phyloP scores from a whole-genome alignment of 2,888 invertebrate species.

The Torymus tubicola region DNA sequence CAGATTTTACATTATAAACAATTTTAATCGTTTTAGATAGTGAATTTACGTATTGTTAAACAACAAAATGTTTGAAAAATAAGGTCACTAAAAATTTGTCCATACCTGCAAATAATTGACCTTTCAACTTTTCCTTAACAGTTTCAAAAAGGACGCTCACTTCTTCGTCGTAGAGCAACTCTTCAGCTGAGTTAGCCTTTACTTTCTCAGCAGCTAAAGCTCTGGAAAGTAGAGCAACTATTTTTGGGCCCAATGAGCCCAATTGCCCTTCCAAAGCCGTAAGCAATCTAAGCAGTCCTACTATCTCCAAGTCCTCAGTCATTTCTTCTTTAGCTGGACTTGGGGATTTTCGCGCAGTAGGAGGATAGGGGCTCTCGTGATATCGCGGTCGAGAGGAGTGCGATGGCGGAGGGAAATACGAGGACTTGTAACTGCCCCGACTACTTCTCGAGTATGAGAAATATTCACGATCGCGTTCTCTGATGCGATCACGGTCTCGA shows the following conservation, averaged over 20 bases:
- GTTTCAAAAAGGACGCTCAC: conserved; percentile 89
- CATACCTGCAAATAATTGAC: conserved; percentile 85
- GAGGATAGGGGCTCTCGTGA: conserved; percentile 72
- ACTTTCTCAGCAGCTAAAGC: conserved; percentile 88
- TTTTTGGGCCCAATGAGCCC: conserved; percentile 89
- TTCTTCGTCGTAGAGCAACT: conserved; percentile 84
- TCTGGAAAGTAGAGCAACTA: conserved; percentile 86
- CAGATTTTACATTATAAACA: too few species aligned
- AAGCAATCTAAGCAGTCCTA: conserved; percentile 82
- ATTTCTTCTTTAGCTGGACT: conserved; percentile 68
- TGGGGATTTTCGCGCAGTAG: conserved; percentile 62
- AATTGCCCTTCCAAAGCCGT: conserved; percentile 90
- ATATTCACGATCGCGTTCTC: conserved; percentile 46
- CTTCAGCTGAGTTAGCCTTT: conserved; percentile 84
- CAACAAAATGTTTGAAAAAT: background rate
- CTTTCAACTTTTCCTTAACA: conserved; percentile 90
- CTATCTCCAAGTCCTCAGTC: conserved; percentile 73
- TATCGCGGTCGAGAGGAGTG: conserved; percentile 57
- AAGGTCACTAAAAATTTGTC: background rate
- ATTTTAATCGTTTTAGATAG: too few species aligned
- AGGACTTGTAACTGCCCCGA: conserved; percentile 56
- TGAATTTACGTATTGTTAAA: too few species aligned
- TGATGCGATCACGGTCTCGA: conserved; percentile 32
- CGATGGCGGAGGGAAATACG: background rate
- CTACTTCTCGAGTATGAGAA: conserved; percentile 62